Evolutionary conservation across 2,797 vertebrate genomes (phyloP).

Genomic region (Menidia menidia): DNA sequence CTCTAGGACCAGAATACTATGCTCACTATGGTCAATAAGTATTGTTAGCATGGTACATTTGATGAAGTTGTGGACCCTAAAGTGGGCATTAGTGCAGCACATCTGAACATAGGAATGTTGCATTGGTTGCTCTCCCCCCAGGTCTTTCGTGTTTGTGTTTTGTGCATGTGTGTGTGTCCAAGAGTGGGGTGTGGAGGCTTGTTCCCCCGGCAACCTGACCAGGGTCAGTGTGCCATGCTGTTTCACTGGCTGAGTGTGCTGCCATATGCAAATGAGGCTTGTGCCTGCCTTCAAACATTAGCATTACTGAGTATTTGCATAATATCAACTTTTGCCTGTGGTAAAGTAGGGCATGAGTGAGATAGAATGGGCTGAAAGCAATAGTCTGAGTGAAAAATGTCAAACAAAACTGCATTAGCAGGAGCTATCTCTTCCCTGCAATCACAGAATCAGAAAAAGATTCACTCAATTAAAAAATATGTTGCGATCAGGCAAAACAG

Average conservation of each 20-base stretch:
- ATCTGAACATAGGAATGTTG: constrained; percentile 24
- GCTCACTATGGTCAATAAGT: constrained; percentile 24
- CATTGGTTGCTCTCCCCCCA: background rate
- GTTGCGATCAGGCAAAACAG: background rate
- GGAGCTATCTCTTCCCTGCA: background rate
- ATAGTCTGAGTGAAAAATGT: background rate
- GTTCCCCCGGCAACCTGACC: constrained; percentile 74
- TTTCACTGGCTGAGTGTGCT: constrained; percentile 62
- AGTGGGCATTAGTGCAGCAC: constrained; percentile 37
- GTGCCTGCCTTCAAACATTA: constrained; percentile 70
- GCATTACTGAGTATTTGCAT: constrained; percentile 67
- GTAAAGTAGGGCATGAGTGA: constrained; percentile 44
- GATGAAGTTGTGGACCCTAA: constrained; percentile 42
- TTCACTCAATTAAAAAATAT: constrained; percentile 4
- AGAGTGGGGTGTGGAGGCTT: constrained; percentile 20
- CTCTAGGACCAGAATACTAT: constrained; percentile 35
- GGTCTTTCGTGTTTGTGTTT: constrained; percentile 13
- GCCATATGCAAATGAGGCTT: constrained; percentile 73
- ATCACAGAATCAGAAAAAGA: constrained; percentile 11
- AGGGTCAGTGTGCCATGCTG: constrained; percentile 71
- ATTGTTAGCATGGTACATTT: constrained; percentile 28
- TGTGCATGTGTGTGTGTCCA: constrained; percentile 22
- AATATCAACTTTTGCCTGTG: constrained; percentile 60
- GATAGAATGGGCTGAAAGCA: constrained; percentile 8
- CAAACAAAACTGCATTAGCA: constrained; percentile 6